A percentile compares a stretch with the other conserved stretches of the same genome.
Evolutionary conservation across 2,888 invertebrate species (phyloP).

Genomic region (Lycocerus yunnanus): DNA sequence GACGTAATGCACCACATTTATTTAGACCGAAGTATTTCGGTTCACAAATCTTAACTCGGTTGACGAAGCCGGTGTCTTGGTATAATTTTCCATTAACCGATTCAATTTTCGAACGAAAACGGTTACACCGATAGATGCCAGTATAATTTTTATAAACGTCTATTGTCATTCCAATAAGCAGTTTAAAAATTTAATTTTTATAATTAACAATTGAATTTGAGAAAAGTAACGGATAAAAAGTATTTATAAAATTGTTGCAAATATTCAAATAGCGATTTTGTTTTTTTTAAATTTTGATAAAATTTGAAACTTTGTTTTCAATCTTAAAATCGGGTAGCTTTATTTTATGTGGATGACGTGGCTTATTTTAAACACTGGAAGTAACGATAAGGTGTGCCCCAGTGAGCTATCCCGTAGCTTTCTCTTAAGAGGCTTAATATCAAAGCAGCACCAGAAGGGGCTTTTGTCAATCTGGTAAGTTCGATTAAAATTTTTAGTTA

Average conservation of each 20-base stretch:
- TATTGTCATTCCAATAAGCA: no score
- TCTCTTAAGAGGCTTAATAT: not conserved
- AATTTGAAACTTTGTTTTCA: not conserved
- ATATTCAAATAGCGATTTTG: not conserved
- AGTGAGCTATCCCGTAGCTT: not conserved
- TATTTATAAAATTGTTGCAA: not conserved
- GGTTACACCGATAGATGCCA: no score
- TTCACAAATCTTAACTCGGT: no score
- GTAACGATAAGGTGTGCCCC: not conserved
- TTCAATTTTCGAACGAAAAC: no score
- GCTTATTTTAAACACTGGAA: not conserved
- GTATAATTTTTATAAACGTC: no score
- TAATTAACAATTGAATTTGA: no score
- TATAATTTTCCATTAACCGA: no score
- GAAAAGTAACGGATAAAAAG: no score
- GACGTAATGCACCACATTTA: no score
- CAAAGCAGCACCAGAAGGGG: not conserved
- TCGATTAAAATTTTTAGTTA: not conserved
- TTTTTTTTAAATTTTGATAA: not conserved
- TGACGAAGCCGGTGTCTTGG: no score
- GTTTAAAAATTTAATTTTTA: no score
- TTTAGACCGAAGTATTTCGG: no score
- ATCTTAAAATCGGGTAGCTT: not conserved
- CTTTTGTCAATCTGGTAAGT: not conserved
- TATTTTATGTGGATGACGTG: not conserved